Base-by-base conservation (phyloP, 2,797 vertebrate genomes). In the Eupleurogrammus muticus region DNA sequence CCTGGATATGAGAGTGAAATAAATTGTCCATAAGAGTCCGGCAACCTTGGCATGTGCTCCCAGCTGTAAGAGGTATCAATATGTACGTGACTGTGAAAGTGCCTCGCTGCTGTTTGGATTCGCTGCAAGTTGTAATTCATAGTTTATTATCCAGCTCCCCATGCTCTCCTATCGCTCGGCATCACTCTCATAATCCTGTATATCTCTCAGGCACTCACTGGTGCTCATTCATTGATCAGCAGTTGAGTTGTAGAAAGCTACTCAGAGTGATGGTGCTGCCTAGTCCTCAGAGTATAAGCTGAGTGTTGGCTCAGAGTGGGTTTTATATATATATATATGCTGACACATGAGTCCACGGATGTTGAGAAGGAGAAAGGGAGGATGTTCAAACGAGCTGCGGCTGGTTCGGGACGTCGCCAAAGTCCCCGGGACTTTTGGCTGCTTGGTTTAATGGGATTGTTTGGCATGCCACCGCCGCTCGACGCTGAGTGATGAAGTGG, bases 361-460 rank as follows among this genome's bases (percentile, higher is more conserved):
- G 82, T 68, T 70, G 48, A 61, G 66, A 77, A 69, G 70, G 28
- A 28, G 28, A 28, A n/a, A 82, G 66, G 70, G 80, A 71, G 80
- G 79, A 62, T 79, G 79, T 81, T 67, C 48, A 79, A 73, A 84
- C 3, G 78, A 63, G 77, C 77, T 83, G 86, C 5, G 53, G 83
- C 82, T 73, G 80, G 66, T 76, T 82, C 80, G 63, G 79, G 85
- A 79, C 80, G 36, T 75, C 28, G 80, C 72, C 42, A 66, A 64
- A 32, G 69, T 80, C 77, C 76, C 62, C 19, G 4, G 21, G 73
- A 28, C 80, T 75, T 78, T 73, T 75, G 79, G 70, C 73, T 72
- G 44, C 49, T 12, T 67, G 79, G n/a, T n/a, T 86, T 92, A 92
- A 93, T 90, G 89, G 84, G 89, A 92, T 92, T 92, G 91, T 92